Percentiles rank a stretch among this genome's conserved stretches.
Evolutionary conservation across 2,113 vertebrate species (phyloP).

Genomic region (Buteo buteo): DNA sequence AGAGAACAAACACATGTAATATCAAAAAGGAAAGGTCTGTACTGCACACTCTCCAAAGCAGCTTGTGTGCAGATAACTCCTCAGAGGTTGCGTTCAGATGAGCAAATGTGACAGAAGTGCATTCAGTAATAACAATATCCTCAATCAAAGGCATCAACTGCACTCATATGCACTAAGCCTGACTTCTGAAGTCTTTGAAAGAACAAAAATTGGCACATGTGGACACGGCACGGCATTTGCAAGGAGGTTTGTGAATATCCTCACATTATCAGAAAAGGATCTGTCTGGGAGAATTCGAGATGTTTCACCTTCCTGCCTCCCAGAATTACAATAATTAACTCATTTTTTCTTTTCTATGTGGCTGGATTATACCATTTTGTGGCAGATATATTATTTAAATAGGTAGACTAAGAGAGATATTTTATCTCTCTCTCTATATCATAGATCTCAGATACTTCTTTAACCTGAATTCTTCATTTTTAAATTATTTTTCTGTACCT

Average conservation of each 20-base stretch:
- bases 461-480: not conserved
- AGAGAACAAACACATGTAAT: constrained; percentile 35
- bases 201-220: not conserved
- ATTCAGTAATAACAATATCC: not conserved
- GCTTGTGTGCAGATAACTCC: constrained; percentile 38
- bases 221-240: not conserved
- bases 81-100: constrained; percentile 25
- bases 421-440: not conserved
- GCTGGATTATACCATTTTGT: not conserved
- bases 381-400: not conserved
- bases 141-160: not conserved
- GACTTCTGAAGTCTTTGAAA: constrained; percentile 23
- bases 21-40: constrained; percentile 16
- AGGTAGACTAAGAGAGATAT: not conserved
- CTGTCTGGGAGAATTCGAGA: not conserved
- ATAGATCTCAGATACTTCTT: not conserved
- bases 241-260: not conserved
- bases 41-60: constrained; percentile 9
- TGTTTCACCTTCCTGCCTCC: not conserved
- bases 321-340: not conserved
- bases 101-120: not conserved
- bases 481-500: not conserved
- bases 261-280: not conserved
- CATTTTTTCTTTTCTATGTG: accelerated
- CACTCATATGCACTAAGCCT: not conserved